Percentiles rank a stretch among this genome's conserved stretches.
Conservation (phyloP, 2,113 vertebrate species). For the Tupaia tana region DNA sequence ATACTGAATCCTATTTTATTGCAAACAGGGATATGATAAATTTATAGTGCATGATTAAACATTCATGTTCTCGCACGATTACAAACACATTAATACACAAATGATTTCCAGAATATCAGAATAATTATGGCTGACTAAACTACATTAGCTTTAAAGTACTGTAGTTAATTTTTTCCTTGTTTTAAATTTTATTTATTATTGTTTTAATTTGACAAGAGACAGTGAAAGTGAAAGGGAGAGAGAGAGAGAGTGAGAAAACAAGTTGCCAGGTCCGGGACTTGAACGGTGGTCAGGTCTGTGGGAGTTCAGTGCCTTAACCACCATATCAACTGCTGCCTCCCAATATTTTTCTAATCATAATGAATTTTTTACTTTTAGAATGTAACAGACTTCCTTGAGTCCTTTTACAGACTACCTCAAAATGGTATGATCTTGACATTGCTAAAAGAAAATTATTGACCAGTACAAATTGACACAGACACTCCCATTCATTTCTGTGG, state of each 20-base stretch:
- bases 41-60: slow-evolving; percentile 65
- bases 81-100: slow-evolving; percentile 42
- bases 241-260: too few species aligned
- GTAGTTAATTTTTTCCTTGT: not conserved
- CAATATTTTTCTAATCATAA: not conserved
- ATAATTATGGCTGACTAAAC: not conserved
- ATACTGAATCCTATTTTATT: slow-evolving; percentile 48
- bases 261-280: too few species aligned
- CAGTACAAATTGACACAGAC: not conserved
- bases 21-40: slow-evolving; percentile 22
- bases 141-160: not conserved
- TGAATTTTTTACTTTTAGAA: slow-evolving; percentile 28
- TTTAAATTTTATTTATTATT: too few species aligned
- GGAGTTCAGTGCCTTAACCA: too few species aligned
- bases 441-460: not conserved
- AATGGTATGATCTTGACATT: not conserved
- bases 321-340: too few species aligned
- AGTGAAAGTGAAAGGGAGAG: too few species aligned
- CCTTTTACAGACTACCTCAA: not conserved
- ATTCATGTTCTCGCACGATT: slow-evolving; percentile 39
- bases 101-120: not conserved
- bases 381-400: not conserved
- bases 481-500: not conserved
- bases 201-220: too few species aligned
- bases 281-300: too few species aligned